Evolutionary conservation across 2,797 vertebrate genomes (phyloP), one percentile per base, ranked within the genome.

Genomic region (Mareca penelope): DNA sequence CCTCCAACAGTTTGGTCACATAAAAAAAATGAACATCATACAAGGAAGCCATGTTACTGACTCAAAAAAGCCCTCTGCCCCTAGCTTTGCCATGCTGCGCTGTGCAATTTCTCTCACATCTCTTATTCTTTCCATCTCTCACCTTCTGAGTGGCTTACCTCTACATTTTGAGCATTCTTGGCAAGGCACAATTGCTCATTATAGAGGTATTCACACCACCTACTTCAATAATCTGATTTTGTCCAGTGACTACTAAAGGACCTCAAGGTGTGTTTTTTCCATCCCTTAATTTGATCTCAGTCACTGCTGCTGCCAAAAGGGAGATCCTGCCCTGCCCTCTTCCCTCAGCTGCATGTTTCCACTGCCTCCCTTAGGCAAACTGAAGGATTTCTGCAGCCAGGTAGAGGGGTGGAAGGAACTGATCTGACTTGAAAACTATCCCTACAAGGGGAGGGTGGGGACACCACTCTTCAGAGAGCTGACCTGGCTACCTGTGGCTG

Each of bases 71-170:
- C 15, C 18, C 15, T 52, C 8, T 10, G 4, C 15, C 10, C 8
- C 68, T 16, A 8, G 14, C 9, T 56, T 42, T 24, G 35, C 39
- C 10, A 4, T 15, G 22, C 48, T 18, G 29, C 0, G 0, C 6
- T 57, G 13, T 10, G 48, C 37, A 61, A 42, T 57, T 72, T 64
- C 53, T 42, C 33, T 29, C 21, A 81, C 31, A 57, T 72, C 16
- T 68, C 56, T 88, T 18, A 19, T 15, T 77, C 39, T 37, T 63
- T 77, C 75, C 42, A 56, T 23, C 39, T 77, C 50, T 40, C 37
- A 16, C 63, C 40, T 60, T 80, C 48, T 29, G 18, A 67, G 19
- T 3, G 23, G 29, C 31, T 76, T 31, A 80, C 40, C n/a, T 68
- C 31, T 13, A 60, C 33, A 28, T 37, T 60, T 57, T 24, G 14